Evolutionary conservation across 2,888 invertebrate species (phyloP), one percentile per base, ranked within the genome.

Genomic region (Amphiduros pacificus): DNA sequence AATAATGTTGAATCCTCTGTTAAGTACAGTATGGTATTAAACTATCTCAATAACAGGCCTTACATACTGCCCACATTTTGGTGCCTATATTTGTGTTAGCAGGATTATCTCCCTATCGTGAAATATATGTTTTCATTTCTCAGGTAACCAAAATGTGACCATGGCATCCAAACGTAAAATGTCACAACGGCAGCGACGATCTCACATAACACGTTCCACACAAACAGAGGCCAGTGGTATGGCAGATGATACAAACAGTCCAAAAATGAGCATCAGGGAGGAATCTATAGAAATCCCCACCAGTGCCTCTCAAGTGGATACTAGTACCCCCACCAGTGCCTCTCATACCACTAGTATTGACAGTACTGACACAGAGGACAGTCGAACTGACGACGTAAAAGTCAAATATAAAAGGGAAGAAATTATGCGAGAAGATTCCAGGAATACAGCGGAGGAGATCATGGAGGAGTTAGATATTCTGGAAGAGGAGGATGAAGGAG

Each of bases 161-260:
- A 71, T 76, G 44, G 72, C 76, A 44, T 68, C 76, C 50, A 79
- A 79, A 65, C 71, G 79, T n/a, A 78, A 78, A 66, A 77, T 79
- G 71, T 79, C 79, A 14, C 77, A 78, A 67, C 74, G 78, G 22
- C 79, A 66, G 27, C 22, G 44, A 17, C 41, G 61, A n/a, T 70
- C 70, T 3, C 66, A 73, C 17, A 70, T 70, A 9, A 73, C 73
- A 50, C 73, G 73, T 50, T 70, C 73, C 28, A 76, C 77, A 20
- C 77, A 78, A 69, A 77, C 79, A 40, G 55, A 20, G 49, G 40
- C 32, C 36, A 22, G 40, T 40, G 36, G 36, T 5, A 20, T n/a
- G 2, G 22, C 14, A 27, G 32, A 50, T 11, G 26, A 31, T 27
- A 56, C 44, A 9, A 20, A 22, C n/a, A 44, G 44, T 44, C 44